Percentiles rank a stretch among this genome's conserved stretches.
These are phyloP conservation scores for Tiliqua scincoides DNA, from an alignment of 2,113 vertebrate genomes.

Conservation along the genomic window DNA sequence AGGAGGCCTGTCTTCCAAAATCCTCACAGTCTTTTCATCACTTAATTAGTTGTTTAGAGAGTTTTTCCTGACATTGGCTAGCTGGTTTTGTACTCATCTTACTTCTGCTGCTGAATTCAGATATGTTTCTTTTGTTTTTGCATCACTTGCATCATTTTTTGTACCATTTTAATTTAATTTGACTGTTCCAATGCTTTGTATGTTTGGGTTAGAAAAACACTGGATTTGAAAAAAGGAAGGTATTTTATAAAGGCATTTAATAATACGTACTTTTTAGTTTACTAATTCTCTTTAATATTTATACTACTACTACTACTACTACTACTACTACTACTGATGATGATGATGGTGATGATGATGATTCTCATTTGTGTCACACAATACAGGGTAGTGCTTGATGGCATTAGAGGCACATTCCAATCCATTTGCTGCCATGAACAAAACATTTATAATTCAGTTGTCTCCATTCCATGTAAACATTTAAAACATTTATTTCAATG, in stretches of 20 bases:
- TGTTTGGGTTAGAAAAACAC: background rate
- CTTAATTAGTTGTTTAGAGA: background rate
- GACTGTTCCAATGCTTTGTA: background rate
- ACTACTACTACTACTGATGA: too few species aligned
- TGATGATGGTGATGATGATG: background rate
- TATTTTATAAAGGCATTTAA: background rate
- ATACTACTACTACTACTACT: too few species aligned
- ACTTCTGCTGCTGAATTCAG: background rate
- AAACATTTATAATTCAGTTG: slow-evolving; percentile 12
- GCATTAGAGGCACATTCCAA: background rate
- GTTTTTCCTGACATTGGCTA: background rate
- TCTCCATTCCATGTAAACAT: background rate
- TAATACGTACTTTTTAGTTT: too few species aligned
- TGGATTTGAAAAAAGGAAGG: background rate
- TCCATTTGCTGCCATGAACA: background rate
- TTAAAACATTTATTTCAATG: background rate
- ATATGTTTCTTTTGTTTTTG: background rate
- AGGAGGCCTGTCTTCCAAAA: background rate
- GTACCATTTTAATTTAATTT: background rate
- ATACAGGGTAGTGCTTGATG: background rate
- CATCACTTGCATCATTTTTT: background rate
- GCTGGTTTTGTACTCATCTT: background rate
- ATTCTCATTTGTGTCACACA: background rate
- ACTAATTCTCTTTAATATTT: too few species aligned
- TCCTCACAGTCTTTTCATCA: background rate